A percentile compares a stretch with the other conserved stretches of the same genome.
These are phyloP conservation scores for Mesoligia furuncula DNA, from an alignment of 2,888 invertebrate species.

Conservation along the genomic window DNA sequence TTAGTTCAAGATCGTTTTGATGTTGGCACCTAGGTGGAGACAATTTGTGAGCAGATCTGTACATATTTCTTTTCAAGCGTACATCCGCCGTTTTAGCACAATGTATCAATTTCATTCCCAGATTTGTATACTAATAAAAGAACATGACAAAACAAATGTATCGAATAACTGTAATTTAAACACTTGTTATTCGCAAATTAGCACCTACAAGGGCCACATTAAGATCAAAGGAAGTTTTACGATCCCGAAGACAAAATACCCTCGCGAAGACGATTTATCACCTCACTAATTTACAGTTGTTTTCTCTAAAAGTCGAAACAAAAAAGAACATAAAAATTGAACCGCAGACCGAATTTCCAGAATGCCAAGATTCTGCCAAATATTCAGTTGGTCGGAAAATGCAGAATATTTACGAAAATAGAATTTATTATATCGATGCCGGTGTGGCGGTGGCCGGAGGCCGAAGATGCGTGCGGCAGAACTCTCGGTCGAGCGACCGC, in stretches of 20 bases:
- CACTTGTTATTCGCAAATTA: conserved; percentile 49
- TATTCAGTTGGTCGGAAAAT: conserved; percentile 61
- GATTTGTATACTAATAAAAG: conserved; percentile 7
- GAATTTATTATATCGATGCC: conserved; percentile 65
- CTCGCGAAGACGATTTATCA: conserved; percentile 57
- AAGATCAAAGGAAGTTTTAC: conserved; percentile 53
- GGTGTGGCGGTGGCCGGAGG: conserved; percentile 49
- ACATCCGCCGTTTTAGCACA: neutral
- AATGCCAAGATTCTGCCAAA: conserved; percentile 69
- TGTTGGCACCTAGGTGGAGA: conserved; percentile 8
- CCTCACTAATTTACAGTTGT: conserved; percentile 61
- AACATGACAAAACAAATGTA: conserved; percentile 38
- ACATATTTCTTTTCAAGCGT: conserved; percentile 4
- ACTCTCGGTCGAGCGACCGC: conserved; percentile 63
- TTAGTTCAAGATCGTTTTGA: conserved; percentile 39
- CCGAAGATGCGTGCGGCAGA: conserved; percentile 72
- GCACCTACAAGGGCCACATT: conserved; percentile 48
- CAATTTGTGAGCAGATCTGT: neutral
- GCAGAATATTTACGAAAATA: conserved; percentile 64
- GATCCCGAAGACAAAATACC: conserved; percentile 50
- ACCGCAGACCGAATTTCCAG: conserved; percentile 56
- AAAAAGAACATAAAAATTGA: conserved; percentile 48
- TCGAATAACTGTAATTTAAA: conserved; percentile 50
- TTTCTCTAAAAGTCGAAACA: conserved; percentile 63
- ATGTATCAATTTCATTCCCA: conserved; percentile 13